These are phyloP conservation scores for Drosophila serrata DNA, from an alignment of 1,140 invertebrate species.

Conservation along the genomic window DNA sequence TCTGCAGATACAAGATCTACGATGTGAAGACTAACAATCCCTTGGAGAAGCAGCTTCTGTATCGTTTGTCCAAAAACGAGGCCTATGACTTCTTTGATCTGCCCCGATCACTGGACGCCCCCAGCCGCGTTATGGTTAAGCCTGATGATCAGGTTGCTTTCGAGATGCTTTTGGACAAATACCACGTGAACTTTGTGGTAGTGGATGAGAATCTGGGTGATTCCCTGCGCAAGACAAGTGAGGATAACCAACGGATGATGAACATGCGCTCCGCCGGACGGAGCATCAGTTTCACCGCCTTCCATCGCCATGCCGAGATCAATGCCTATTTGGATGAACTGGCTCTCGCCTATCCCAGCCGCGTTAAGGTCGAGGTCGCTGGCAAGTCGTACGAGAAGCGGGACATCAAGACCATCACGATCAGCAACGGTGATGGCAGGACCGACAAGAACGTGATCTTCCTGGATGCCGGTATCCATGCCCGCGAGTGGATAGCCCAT, in stretches of 20 bases:
- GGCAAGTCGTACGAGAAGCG: conserved; percentile 86
- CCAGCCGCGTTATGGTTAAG: conserved; percentile 70
- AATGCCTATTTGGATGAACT: conserved; percentile 86
- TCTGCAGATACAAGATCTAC: conserved; percentile 72
- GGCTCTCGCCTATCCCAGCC: conserved; percentile 85
- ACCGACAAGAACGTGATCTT: conserved; percentile 86
- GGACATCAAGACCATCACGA: conserved; percentile 86
- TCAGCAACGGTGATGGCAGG: conserved; percentile 84
- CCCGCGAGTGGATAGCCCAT: conserved; percentile 90
- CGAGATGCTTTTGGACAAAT: conserved; percentile 53
- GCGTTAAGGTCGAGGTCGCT: conserved; percentile 84
- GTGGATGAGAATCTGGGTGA: conserved; percentile 63
- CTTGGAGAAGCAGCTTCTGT: conserved; percentile 67
- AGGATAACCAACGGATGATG: conserved; percentile 51
- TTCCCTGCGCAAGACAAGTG: conserved; percentile 21
- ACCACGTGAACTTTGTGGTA: conserved; percentile 43
- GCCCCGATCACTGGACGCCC: conserved; percentile 48
- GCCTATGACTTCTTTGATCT: conserved; percentile 75
- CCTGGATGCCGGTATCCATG: conserved; percentile 88
- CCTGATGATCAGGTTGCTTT: conserved; percentile 70
- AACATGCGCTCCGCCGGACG: conserved; percentile 40
- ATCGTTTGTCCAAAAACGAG: conserved; percentile 53
- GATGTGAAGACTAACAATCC: conserved; percentile 60
- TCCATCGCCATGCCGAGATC: conserved; percentile 85
- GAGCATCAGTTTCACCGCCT: conserved; percentile 62